Evolutionary conservation across 1,140 invertebrate genomes (phyloP), one percentile per base, ranked within the genome.

Genomic region (Diachasmimorpha longicaudata): DNA sequence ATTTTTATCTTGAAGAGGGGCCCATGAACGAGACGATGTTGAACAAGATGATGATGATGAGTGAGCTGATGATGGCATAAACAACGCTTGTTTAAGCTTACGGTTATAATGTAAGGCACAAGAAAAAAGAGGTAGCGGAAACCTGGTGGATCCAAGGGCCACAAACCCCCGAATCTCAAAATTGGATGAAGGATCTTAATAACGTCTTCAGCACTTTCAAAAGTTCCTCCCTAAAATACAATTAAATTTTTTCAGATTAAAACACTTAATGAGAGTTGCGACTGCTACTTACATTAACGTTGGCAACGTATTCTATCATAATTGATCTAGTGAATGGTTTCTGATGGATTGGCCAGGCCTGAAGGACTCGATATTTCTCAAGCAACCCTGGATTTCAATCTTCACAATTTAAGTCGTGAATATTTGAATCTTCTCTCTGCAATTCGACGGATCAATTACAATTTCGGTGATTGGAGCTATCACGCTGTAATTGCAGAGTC

Each of bases 121-220:
- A 58, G 55, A 9, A 21, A 58, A 10, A 58, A 58, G 13, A 72
- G 48, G 0, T 79, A 79, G 21, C 79, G 78, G 5, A 80, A 4
- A 16, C 81, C 78, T 10, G 77, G 75, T 4, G 36, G 25, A 11
- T 82, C 71, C 16, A 75, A 67, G 0, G 81, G 80, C 81, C 81
- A 82, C 55, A 79, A 78, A 8, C 81, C 81, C 9, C 71, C 80
- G 25, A 81, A 42, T 37, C 48, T 76, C 8, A 82, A 79, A 16
- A 81, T 70, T 36, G 11, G 48, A 78, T 13, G 42, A 68, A 77
- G 80, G 78, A 70, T 78, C 44, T n/a, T 42, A 16, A 79, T 68
- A 25, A 79, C 13, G 13, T 66, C 63, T 48, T 58, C 8, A 25
- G 75, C 39, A 21, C 36, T 69, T 74, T 36, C n/a, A 74, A 74